Evolutionary conservation across 2,888 invertebrate species (phyloP), one percentile per base, ranked within the genome.

Genomic region (Campoletis raptor): DNA sequence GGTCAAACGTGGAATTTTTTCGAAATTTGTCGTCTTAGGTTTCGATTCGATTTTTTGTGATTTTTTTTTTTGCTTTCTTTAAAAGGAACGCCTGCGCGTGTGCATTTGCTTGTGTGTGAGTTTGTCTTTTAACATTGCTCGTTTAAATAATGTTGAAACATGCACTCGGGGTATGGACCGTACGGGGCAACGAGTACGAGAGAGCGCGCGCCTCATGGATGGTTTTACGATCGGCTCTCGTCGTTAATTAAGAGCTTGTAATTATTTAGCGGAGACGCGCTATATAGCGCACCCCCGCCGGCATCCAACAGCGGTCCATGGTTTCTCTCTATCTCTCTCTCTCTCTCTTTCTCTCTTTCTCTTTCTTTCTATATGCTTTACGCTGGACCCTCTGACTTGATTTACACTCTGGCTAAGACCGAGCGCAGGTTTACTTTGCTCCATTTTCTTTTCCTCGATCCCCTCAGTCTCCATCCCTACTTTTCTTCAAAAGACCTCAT

Each of bases 161-260:
- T 92, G 93, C 91, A 91, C 92, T 91, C 90, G 91, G 91, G 85
- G 83, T 74, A 83, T 72, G 81, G 82, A 87, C 83, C 83, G 86
- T 85, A 80, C 81, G 89, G 90, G 91, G 52, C 81, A 48, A 66
- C 73, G 72, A 73, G 81, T 37, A 61, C 70, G 69, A 70, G 69
- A 24, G 24, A 69, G 79, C 61, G 64, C 72, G 64, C 89, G 90
- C 90, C 90, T 91, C 92, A 91, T 90, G 92, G 92, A 93, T 93
- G 93, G 93, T 92, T 93, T 93, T 93, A 93, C 93, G 93, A 93
- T 92, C 92, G 92, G 90, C 92, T 91, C 93, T 92, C 93, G 92
- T 93, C 93, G 93, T 93, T 93, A 93, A 93, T 93, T 93, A 93
- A 93, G 93, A 93, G 93, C 93, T 93, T 93, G 93, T 93, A 93